Evolutionary conservation across 2,888 invertebrate genomes (phyloP).

Genomic region (Eupeodes latifasciatus): DNA sequence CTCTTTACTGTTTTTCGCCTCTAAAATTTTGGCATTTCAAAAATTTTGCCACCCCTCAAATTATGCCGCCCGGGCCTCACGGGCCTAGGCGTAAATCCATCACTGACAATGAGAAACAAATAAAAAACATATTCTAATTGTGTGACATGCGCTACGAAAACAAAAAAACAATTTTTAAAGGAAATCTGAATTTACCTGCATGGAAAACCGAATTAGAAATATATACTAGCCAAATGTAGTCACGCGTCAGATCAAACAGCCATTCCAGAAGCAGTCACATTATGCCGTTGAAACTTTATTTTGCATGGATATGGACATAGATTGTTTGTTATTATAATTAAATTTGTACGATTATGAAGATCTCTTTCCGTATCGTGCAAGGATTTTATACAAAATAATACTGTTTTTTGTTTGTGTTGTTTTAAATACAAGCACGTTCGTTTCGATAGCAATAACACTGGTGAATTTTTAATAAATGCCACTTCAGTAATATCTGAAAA

Average conservation of each 20-base stretch:
- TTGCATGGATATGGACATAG: slow-evolving; percentile 3
- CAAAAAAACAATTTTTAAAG: no score
- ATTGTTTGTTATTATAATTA: slow-evolving; percentile 66
- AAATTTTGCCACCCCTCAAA: no score
- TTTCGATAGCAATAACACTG: slow-evolving; percentile 62
- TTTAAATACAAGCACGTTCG: slow-evolving; percentile 57
- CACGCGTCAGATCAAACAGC: background rate
- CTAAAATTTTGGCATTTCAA: no score
- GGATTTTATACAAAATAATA: slow-evolving; percentile 10
- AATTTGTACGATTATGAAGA: slow-evolving; percentile 32
- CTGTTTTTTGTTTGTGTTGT: slow-evolving; percentile 2
- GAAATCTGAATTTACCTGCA: no score
- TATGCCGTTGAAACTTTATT: slow-evolving; percentile 15
- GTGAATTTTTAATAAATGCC: slow-evolving; percentile 73
- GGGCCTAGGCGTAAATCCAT: no score
- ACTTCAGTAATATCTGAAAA: slow-evolving; percentile 72
- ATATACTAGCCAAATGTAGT: background rate
- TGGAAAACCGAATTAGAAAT: no score
- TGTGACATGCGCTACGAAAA: no score
- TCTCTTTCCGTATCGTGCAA: slow-evolving; percentile 16
- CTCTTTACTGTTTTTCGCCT: no score
- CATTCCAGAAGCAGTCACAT: background rate
- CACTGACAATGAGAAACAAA: no score
- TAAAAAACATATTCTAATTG: no score
- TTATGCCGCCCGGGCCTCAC: no score